Conservation (phyloP, 1,140 invertebrate species). For the Lysiphlebus fabarum region DNA sequence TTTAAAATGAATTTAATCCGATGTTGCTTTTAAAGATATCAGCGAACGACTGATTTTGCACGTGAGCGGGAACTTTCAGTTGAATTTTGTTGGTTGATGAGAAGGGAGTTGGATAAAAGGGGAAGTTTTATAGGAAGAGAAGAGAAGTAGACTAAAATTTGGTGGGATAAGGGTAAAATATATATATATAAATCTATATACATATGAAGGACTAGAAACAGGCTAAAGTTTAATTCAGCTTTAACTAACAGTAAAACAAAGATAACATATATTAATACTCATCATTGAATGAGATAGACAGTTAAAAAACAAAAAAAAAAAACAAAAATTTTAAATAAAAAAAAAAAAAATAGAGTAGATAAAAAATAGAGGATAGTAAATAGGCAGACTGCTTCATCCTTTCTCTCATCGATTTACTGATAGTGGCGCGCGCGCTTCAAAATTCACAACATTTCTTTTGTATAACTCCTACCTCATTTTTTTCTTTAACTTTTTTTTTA, state of each 20-base stretch:
- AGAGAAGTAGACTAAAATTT: neutral
- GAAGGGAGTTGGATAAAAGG: slow-evolving; percentile 6
- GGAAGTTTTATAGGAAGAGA: neutral
- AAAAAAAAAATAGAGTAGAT: too few relatives aligned
- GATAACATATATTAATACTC: slow-evolving; percentile 12
- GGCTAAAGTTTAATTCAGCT: too few relatives aligned
- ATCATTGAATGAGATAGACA: slow-evolving; percentile 25
- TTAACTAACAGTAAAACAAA: too few relatives aligned
- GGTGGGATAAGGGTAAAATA: neutral
- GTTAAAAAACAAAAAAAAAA: slow-evolving; percentile 10
- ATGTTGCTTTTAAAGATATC: slow-evolving; percentile 9
- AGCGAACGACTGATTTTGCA: slow-evolving; percentile 16
- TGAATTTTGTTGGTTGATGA: slow-evolving; percentile 7
- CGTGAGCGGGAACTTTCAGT: slow-evolving; percentile 12
- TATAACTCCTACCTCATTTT: neutral
- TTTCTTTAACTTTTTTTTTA: neutral
- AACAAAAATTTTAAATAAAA: neutral
- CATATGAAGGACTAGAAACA: too few relatives aligned
- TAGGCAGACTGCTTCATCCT: slow-evolving; percentile 20
- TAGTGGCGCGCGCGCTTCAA: slow-evolving; percentile 33
- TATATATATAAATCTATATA: too few relatives aligned
- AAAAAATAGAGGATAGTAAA: neutral
- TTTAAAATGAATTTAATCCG: neutral
- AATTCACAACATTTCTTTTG: slow-evolving; percentile 9
- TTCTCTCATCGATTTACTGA: slow-evolving; percentile 35